phyloP scores from a whole-genome alignment of 1,140 invertebrate species.

The Marisa cornuarietis region DNA sequence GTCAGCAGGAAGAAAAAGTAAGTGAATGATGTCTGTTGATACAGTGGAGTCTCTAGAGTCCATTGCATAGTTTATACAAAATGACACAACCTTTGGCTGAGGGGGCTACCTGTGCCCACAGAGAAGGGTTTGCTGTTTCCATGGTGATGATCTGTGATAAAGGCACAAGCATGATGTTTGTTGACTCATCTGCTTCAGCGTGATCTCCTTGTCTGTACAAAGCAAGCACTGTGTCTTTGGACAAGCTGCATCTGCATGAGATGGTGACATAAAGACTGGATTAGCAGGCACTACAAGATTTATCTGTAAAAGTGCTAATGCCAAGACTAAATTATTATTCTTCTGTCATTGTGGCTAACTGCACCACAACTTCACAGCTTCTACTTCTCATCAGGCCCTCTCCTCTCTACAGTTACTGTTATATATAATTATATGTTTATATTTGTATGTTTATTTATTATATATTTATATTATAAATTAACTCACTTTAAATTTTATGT shows the following conservation, averaged over 20 bases:
- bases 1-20: no score
- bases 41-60: not conserved
- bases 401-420: not conserved
- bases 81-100: conserved; percentile 59
- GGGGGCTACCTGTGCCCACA: conserved; percentile 60
- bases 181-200: conserved; percentile 62
- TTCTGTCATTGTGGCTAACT: no score
- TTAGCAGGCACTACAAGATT: not conserved
- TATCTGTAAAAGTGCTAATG: not conserved
- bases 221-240: conserved; percentile 44
- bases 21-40: no score
- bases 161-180: conserved; percentile 51
- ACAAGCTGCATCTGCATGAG: conserved; percentile 49
- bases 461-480: not conserved
- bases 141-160: conserved; percentile 39
- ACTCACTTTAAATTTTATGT: not conserved
- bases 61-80: conserved; percentile 30
- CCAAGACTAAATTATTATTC: not conserved
- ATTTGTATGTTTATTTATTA: not conserved
- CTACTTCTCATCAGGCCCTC: not conserved
- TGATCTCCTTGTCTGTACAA: conserved; percentile 59
- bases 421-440: not conserved
- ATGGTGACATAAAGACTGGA: not conserved
- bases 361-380: not conserved
- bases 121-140: conserved; percentile 32